Percentiles rank a stretch among this genome's conserved stretches.
These are phyloP conservation scores for Acleris laterana DNA, from an alignment of 2,888 invertebrate species.

Conservation along the genomic window DNA sequence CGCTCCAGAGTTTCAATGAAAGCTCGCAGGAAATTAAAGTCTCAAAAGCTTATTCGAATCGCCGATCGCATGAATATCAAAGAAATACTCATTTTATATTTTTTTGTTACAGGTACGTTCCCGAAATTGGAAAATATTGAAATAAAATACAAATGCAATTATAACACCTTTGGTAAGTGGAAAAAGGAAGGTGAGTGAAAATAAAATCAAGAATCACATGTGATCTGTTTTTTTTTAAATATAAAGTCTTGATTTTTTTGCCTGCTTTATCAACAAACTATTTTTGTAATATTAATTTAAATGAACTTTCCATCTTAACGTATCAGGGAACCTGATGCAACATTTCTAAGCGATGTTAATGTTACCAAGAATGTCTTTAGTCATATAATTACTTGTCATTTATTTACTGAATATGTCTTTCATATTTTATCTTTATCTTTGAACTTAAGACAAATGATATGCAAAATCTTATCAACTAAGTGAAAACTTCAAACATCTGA, in stretches of 20 bases:
- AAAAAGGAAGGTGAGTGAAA: not conserved
- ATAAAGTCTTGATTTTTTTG: too few relatives aligned
- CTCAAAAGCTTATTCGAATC: conserved; percentile 47
- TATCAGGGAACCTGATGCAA: too few relatives aligned
- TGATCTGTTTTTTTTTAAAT: too few relatives aligned
- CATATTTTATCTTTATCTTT: too few relatives aligned
- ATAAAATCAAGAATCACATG: not conserved
- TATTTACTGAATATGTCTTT: too few relatives aligned
- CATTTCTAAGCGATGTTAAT: too few relatives aligned
- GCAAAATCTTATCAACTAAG: conserved; percentile 31
- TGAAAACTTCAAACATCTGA: conserved; percentile 27
- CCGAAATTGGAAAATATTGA: not conserved
- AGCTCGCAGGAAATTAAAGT: conserved; percentile 71
- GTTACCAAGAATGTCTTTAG: not conserved
- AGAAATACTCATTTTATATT: conserved; percentile 21
- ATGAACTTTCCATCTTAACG: too few relatives aligned
- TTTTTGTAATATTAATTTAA: too few relatives aligned
- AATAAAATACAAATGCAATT: not conserved
- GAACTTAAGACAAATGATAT: not conserved
- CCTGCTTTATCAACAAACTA: too few relatives aligned
- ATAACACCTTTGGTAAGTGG: not conserved
- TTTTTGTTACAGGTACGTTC: conserved; percentile 39
- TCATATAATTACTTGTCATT: not conserved
- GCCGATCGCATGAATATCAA: conserved; percentile 24
- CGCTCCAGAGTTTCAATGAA: conserved; percentile 50